A percentile compares a stretch with the other conserved stretches of the same genome.
phyloP scores from a whole-genome alignment of 2,797 vertebrate genomes.

The Clarias laeviceps region DNA sequence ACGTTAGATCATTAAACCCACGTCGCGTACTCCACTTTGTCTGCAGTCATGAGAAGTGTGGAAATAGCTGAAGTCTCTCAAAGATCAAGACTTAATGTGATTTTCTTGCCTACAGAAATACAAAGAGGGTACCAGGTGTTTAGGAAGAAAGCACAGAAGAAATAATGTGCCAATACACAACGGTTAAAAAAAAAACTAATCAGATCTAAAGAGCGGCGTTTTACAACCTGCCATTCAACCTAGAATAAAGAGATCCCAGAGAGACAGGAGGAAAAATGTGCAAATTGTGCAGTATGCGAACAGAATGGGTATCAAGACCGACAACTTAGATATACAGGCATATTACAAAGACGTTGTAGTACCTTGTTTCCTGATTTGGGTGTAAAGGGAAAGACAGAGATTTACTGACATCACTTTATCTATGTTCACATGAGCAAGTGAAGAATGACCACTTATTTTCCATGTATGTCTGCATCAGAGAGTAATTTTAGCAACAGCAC shows the following conservation, averaged over 20 bases:
- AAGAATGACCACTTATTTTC: neutral
- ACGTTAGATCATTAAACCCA: conserved; percentile 56
- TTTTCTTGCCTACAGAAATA: conserved; percentile 41
- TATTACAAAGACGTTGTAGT: neutral
- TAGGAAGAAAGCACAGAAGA: neutral
- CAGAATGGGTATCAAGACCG: neutral
- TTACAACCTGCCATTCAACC: conserved; percentile 3
- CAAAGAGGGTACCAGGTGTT: conserved; percentile 35
- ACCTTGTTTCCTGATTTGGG: neutral
- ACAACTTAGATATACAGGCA: neutral
- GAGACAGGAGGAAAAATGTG: neutral
- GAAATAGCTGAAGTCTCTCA: conserved; percentile 18
- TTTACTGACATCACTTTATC: neutral
- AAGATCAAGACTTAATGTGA: conserved; percentile 28
- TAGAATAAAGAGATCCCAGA: neutral
- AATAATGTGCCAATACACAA: conserved; percentile 7
- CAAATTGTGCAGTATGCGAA: neutral
- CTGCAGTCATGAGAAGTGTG: conserved; percentile 28
- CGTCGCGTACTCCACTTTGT: conserved; percentile 43
- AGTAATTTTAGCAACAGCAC: neutral
- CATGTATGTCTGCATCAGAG: neutral
- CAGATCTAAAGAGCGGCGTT: conserved; percentile 12
- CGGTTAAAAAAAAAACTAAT: neutral
- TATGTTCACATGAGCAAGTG: neutral
- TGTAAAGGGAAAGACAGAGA: neutral